Base-by-base conservation (phyloP, 2,113 vertebrate genomes). In the Ochotona curzoniae region DNA sequence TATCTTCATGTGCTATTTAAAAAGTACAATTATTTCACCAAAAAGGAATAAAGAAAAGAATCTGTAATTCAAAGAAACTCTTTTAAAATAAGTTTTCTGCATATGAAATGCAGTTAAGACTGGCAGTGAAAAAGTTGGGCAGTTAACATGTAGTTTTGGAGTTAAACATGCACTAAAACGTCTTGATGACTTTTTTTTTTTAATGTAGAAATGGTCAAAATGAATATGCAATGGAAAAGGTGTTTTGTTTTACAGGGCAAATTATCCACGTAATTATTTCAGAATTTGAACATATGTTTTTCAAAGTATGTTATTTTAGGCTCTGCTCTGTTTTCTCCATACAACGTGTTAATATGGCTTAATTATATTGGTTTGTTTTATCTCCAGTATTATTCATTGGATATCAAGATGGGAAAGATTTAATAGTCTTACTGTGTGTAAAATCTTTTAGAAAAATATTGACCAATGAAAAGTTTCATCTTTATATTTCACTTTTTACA, bases 381-480 rank as follows among this genome's bases (percentile, higher is more conserved):
- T 44, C 11, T 17, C 11, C 28, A 73, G 5, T 47, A n/a, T 78
- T 35, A 87, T 67, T 74, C n/a, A 60, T 87, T 69, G 21, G 30
- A 0, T 54, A 60, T 91, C 25, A 3, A 69, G 11, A 66, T 74
- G 60, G 60, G 44, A 82, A 87, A 74, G 28, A 70, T 70, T 1
- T 66, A 74, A n/a, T 25, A 70, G 3, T 76, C 84, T 90, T 44
- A 44, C 38, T 44, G 38, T 44, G 38, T 93, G 28, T 2, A 5
- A 54, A 73, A 78, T 83, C 69, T 89, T 89, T 76, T 67, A 93
- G 84, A 78, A 93, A 83, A 89, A 85, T 85, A 2, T 10, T 88
- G 67, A 51, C 60, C 47, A 54, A 69, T 63, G 67, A 88, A 66
- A 89, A 74, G 38, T 26, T 69, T 18, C 13, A 25, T 32, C 21